phyloP scores from a whole-genome alignment of 2,797 vertebrate genomes.

The Pelobates cultripes region DNA sequence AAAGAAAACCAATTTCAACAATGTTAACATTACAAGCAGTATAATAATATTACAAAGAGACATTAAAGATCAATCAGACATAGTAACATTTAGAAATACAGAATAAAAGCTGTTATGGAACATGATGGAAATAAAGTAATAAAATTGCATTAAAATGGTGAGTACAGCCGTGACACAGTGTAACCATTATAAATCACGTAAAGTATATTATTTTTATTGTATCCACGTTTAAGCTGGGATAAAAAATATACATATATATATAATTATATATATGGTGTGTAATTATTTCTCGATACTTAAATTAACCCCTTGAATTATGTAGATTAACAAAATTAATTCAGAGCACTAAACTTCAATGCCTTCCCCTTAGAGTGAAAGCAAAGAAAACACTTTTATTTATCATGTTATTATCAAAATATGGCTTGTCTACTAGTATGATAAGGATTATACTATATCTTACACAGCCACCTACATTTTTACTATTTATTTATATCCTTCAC shows the following conservation, averaged over 20 bases:
- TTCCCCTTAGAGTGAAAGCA: too few species aligned
- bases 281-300: too few species aligned
- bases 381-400: too few species aligned
- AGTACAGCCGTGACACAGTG: conserved; percentile 41
- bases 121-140: conserved; percentile 40
- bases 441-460: too few species aligned
- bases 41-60: not conserved
- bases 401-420: too few species aligned
- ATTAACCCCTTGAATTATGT: too few species aligned
- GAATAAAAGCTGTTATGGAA: conserved; percentile 43
- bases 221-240: not conserved
- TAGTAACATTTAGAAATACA: conserved; percentile 36
- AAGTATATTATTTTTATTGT: not conserved
- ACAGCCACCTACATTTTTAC: too few species aligned
- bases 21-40: not conserved
- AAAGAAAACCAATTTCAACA: not conserved
- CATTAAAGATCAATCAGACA: conserved; percentile 15
- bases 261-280: too few species aligned
- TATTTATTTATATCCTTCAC: too few species aligned
- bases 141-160: conserved; percentile 40
- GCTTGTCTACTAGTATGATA: too few species aligned
- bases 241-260: not conserved
- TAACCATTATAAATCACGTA: conserved; percentile 55
- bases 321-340: too few species aligned
- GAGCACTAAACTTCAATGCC: too few species aligned